phyloP scores from a whole-genome alignment of 2,888 invertebrate species.

The Drosophila sordidula region DNA sequence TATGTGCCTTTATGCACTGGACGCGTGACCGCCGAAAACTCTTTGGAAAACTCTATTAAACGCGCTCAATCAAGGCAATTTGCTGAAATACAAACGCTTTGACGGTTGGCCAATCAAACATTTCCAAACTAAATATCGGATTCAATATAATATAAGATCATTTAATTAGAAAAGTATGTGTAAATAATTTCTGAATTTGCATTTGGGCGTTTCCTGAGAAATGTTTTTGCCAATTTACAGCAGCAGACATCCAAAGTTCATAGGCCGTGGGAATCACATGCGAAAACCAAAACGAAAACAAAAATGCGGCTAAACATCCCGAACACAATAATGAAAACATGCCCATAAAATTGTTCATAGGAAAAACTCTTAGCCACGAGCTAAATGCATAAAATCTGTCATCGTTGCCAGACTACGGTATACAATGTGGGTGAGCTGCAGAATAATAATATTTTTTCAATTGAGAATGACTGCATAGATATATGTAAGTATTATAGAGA shows the following conservation, averaged over 20 bases:
- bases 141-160: slow-evolving; percentile 15
- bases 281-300: slow-evolving; percentile 53
- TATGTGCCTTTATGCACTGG: slow-evolving; percentile 44
- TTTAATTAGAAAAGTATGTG: slow-evolving; percentile 58
- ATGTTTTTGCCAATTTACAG: slow-evolving; percentile 59
- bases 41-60: slow-evolving; percentile 40
- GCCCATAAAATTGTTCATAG: slow-evolving; percentile 55
- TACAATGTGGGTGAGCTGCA: slow-evolving; percentile 23
- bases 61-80: slow-evolving; percentile 24
- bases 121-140: slow-evolving; percentile 18
- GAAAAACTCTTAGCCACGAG: slow-evolving; percentile 45
- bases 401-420: slow-evolving; percentile 1
- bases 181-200: slow-evolving; percentile 72
- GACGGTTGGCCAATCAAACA: slow-evolving; percentile 29
- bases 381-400: slow-evolving; percentile 33
- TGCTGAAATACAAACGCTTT: slow-evolving; percentile 40
- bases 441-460: background rate
- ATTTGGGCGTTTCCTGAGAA: slow-evolving; percentile 60
- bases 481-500: background rate
- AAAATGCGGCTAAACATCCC: slow-evolving; percentile 40
- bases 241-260: slow-evolving; percentile 7
- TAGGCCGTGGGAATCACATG: slow-evolving; percentile 44
- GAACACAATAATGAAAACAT: slow-evolving; percentile 50
- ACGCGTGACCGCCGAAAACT: slow-evolving; percentile 59
- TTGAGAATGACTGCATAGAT: slow-evolving; percentile 8